phyloP scores from a whole-genome alignment of 2,113 vertebrate genomes.

The Ophthalmolycus amberensis region DNA sequence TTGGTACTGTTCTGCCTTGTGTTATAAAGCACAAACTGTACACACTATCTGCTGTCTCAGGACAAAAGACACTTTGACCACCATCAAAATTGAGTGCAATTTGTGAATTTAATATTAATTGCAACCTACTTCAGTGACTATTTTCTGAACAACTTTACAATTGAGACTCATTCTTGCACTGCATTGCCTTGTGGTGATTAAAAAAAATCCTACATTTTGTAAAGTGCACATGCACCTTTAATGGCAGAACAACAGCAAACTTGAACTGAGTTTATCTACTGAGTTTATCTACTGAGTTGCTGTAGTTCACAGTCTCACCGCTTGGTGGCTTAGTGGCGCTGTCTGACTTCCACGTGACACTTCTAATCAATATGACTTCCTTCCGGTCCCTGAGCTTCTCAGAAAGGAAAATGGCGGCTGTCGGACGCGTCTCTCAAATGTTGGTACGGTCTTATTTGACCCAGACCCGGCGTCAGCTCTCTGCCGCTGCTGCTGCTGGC shows the following conservation, averaged over 20 bases:
- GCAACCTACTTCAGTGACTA: neutral
- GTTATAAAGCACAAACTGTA: no score
- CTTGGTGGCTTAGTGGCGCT: constrained; percentile 2
- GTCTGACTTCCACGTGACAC: constrained; percentile 5
- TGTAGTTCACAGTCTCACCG: constrained; percentile 23
- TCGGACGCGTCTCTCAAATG: constrained; percentile 66
- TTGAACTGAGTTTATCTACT: neutral
- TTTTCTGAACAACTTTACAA: neutral
- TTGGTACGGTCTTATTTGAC: constrained; percentile 64
- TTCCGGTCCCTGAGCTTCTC: neutral
- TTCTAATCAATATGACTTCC: constrained; percentile 34
- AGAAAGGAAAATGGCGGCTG: constrained; percentile 78
- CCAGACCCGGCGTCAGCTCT: constrained; percentile 77
- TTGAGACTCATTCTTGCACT: neutral
- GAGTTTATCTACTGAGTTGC: no score
- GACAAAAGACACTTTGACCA: neutral
- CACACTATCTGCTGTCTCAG: neutral
- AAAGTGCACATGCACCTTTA: neutral
- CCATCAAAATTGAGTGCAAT: neutral
- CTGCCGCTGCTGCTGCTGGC: constrained; percentile 62
- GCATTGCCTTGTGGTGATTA: neutral
- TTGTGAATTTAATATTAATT: neutral
- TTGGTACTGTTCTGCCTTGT: no score
- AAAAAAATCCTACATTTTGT: neutral
- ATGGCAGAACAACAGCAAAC: no score